Evolutionary conservation across 2,888 invertebrate genomes (phyloP), one percentile per base, ranked within the genome.

Genomic region (Macrophya annulata): DNA sequence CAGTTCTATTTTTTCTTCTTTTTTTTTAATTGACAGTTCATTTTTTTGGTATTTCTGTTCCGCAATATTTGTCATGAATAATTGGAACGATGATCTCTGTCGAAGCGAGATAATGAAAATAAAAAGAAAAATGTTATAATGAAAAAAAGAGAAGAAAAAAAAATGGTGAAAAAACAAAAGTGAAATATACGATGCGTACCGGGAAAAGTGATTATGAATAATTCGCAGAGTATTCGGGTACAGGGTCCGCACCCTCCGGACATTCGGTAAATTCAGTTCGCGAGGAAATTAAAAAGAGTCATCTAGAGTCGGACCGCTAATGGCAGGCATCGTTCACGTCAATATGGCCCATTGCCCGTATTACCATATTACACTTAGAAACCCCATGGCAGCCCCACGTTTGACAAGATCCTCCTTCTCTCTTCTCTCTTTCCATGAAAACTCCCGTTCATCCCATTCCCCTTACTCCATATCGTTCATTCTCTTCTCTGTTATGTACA

Each of bases 221-320:
- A 93, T 93, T 92, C 91, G 89, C 89, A 92, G 91, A 93, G 93
- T 93, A 93, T 92, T 74, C 72, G 43, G 43, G 43, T 21, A 12
- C 68, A 68, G 68, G 68, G 68, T 68, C 68, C 72, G 72, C 91
- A 92, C 93, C 93, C 93, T 90, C 90, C 74, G 71, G 31, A 51
- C 84, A 84, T 55, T 84, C 71, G 71, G 87, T 59, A 91, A 93
- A 93, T 93, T 93, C 93, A 93, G 92, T 93, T 92, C 90, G 90
- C 92, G 90, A 91, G 92, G 93, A 93, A 93, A 93, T 93, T 93
- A 93, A 93, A 93, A 93, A 93, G 92, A 92, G 92, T 93, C 92
- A 91, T 91, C 90, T 91, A 87, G 86, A 76, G 86, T 74, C 85
- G 82, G 89, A 90, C 87, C 89, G 90, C 92, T 93, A 93, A 93